Conservation (phyloP, 2,888 invertebrate genomes). For the Synanthedon myopaeformis region DNA sequence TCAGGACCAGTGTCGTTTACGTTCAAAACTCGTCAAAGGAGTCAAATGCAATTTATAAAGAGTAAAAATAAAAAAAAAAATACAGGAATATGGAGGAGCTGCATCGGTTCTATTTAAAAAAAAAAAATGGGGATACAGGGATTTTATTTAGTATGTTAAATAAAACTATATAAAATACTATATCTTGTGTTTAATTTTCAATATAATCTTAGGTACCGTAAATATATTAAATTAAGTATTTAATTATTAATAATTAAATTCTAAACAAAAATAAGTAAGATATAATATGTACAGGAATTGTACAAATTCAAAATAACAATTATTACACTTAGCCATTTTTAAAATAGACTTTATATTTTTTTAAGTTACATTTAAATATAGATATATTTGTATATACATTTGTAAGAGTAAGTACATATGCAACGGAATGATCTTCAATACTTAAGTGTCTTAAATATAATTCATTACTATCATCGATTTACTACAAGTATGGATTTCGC, state of each 20-base stretch:
- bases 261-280: background rate
- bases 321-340: too few relatives aligned
- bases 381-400: too few relatives aligned
- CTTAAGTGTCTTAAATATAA: too few relatives aligned
- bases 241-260: background rate
- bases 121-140: too few relatives aligned
- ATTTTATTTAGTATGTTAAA: background rate
- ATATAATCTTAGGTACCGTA: conserved; percentile 9
- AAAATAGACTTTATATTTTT: too few relatives aligned
- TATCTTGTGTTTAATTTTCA: conserved; percentile 8
- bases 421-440: too few relatives aligned
- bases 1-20: conserved; percentile 32
- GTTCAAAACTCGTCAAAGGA: conserved; percentile 31
- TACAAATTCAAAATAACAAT: too few relatives aligned
- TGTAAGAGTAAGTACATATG: too few relatives aligned
- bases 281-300: background rate
- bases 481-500: too few relatives aligned
- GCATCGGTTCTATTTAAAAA: too few relatives aligned
- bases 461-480: too few relatives aligned
- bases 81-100: background rate
- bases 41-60: conserved; percentile 32
- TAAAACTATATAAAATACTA: conserved; percentile 16
- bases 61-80: conserved; percentile 1
- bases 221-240: background rate
- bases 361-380: too few relatives aligned